Evolutionary conservation across 2,888 invertebrate species (phyloP).

Genomic region (Ennomos fuscantarius): DNA sequence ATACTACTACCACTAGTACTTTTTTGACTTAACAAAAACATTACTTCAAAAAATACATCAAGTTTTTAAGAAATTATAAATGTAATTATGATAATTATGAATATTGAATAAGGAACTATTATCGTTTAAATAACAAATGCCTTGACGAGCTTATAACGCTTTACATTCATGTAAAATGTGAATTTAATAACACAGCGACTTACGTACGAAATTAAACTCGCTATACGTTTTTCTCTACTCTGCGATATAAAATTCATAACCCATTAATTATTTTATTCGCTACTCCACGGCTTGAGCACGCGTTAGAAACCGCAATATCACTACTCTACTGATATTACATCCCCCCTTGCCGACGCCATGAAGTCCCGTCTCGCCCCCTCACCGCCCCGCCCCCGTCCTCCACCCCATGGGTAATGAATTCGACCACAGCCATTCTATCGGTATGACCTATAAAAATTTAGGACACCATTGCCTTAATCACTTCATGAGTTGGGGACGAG

Average conservation of each 20-base stretch:
- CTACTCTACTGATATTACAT: conserved; percentile 79
- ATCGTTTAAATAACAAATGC: no score
- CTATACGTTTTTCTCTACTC: conserved; percentile 1
- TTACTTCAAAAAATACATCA: no score
- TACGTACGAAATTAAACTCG: background rate
- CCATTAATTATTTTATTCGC: conserved; percentile 49
- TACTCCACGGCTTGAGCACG: conserved; percentile 61
- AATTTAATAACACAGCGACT: no score
- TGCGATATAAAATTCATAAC: conserved; percentile 21
- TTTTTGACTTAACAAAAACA: no score
- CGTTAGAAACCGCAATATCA: conserved; percentile 79
- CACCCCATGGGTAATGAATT: conserved; percentile 78
- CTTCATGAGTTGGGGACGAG: conserved; percentile 48
- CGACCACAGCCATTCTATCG: conserved; percentile 71
- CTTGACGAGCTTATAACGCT: no score
- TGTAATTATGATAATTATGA: no score
- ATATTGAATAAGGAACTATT: no score
- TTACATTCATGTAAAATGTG: no score
- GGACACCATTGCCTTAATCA: conserved; percentile 65
- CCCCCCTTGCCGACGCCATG: conserved; percentile 72
- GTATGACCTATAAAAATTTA: conserved; percentile 79
- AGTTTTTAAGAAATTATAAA: no score
- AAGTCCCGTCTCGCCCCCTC: conserved; percentile 61
- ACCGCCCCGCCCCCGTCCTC: conserved; percentile 47
- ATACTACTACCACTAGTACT: no score